Evolutionary conservation across 1,140 invertebrate genomes (phyloP).

Genomic region (Hyphantria cunea): DNA sequence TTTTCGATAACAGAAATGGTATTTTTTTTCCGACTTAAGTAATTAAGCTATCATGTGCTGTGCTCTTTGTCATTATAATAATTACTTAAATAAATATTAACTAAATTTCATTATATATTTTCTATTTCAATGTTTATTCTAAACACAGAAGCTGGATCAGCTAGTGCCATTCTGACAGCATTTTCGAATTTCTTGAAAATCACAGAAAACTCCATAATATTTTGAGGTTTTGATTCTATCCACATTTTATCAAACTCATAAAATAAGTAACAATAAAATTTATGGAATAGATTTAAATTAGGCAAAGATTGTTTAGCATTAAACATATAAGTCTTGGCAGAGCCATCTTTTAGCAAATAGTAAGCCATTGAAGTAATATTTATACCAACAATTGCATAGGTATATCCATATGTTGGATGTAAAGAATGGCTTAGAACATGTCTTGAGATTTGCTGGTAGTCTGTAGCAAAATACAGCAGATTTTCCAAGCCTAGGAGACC

Average conservation of each 20-base stretch:
- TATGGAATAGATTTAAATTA: slow-evolving; percentile 92
- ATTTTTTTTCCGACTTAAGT: too few species aligned
- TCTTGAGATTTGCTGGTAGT: slow-evolving; percentile 89
- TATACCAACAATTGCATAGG: slow-evolving; percentile 95
- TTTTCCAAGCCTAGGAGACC: slow-evolving; percentile 97
- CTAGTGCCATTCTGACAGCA: slow-evolving; percentile 84
- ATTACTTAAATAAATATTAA: neutral
- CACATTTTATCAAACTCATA: slow-evolving; percentile 97
- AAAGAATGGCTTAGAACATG: slow-evolving; percentile 94
- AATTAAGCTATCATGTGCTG: neutral
- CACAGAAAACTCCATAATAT: slow-evolving; percentile 97
- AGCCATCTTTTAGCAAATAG: slow-evolving; percentile 89
- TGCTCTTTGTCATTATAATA: neutral
- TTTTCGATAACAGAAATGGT: too few species aligned
- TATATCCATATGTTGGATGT: slow-evolving; percentile 94
- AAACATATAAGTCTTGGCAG: slow-evolving; percentile 96
- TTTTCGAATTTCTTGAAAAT: slow-evolving; percentile 93
- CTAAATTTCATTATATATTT: slow-evolving; percentile 77
- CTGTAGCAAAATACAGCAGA: slow-evolving; percentile 93
- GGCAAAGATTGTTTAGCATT: slow-evolving; percentile 89
- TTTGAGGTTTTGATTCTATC: slow-evolving; percentile 93
- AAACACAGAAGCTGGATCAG: slow-evolving; percentile 86
- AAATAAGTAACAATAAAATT: slow-evolving; percentile 96
- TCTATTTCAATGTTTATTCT: slow-evolving; percentile 89
- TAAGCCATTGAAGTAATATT: slow-evolving; percentile 96